A percentile compares a stretch with the other conserved stretches of the same genome.
These are phyloP conservation scores for Argya squamiceps DNA, from an alignment of 2,797 vertebrate species.

Conservation along the genomic window DNA sequence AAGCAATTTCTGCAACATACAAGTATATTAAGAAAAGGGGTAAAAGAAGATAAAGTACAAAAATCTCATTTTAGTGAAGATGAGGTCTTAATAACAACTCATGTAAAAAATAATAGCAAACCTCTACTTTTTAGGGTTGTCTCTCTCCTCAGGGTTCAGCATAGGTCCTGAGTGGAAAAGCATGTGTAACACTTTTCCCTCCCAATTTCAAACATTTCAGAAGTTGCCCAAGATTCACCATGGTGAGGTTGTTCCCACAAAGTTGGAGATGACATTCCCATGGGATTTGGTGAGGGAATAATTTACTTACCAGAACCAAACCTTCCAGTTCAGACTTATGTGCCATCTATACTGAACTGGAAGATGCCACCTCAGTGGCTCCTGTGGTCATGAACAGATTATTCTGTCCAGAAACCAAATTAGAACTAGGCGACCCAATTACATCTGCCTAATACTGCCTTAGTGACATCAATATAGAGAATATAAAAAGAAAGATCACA, in stretches of 20 bases:
- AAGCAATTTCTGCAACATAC: constrained; percentile 73
- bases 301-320: not conserved
- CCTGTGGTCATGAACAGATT: not conserved
- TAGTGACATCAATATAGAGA: not conserved
- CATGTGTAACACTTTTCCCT: fast-evolving
- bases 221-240: not conserved
- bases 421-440: not conserved
- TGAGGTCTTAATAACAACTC: constrained; percentile 72
- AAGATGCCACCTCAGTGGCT: not conserved
- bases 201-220: not conserved
- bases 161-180: not conserved
- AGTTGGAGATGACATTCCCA: not conserved
- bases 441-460: not conserved
- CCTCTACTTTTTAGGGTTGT: not conserved
- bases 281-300: not conserved
- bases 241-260: not conserved
- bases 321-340: not conserved
- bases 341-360: not conserved
- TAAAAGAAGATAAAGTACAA: constrained; percentile 88
- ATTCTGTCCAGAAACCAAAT: not conserved
- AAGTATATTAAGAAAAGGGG: constrained; percentile 73
- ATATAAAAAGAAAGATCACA: not conserved
- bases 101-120: not conserved
- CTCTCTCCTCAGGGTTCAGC: not conserved
- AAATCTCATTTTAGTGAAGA: constrained; percentile 93